Base-by-base conservation (phyloP, 1,140 invertebrate genomes). In the Vanessa tameamea region DNA sequence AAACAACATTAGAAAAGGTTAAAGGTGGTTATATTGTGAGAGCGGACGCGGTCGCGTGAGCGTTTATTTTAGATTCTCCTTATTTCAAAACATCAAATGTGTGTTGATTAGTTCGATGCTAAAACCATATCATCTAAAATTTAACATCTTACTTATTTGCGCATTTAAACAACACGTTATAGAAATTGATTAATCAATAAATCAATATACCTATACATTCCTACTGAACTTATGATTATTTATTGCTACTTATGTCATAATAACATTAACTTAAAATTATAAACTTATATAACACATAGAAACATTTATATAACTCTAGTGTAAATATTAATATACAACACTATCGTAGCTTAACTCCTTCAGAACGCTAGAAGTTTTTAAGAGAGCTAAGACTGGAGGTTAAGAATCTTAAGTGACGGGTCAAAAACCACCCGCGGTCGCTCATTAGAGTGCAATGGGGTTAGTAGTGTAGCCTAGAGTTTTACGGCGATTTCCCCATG, bases 381-480 rank as follows among this genome's bases (percentile, higher is more conserved):
- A 61, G 26, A 59, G 57, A 26, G 57, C 57, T 6, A n/a, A 15
- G 55, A 26, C 55, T 66, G 23, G 64, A 15, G 64, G 64, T 66
- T 51, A 66, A 66, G 50, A 51, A 66, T 66, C 57, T 61, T 61
- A 61, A 61, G 57, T n/a, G 57, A 13, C 57, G 26, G 64, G 64
- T 66, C 68, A 70, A 70, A 70, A 61, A 50, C 47, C 47, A 31
- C 64, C 20, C 26, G 70, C 57, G 57, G 26, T 66, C 68, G 63
- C 64, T 59, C 47, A 75, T 66, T 70, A 66, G 63, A 26, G 11
- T 71, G 57, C 55, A 67, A 69, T 75, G 69, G 67, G 76, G 72
- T 67, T 82, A 80, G 82, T 80, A 85, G 80, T 77, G 77, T 79
- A 76, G 81, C 69, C 57, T 71, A 64, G 70, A 79, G 75, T 82